Conservation (phyloP, 2,888 invertebrate species). For the Pherbina coryleti region DNA sequence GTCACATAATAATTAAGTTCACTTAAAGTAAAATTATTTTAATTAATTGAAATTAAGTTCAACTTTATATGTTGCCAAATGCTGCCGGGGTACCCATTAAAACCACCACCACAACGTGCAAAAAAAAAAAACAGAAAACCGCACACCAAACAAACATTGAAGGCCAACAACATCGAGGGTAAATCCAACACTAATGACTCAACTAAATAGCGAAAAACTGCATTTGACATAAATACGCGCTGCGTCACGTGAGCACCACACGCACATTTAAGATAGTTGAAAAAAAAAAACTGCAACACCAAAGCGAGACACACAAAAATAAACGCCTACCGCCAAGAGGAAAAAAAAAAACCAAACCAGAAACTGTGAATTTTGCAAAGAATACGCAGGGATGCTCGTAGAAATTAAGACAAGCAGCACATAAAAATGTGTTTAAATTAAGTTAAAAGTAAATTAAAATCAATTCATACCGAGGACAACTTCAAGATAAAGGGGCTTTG, state of each 20-base stretch:
- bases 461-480: too few species aligned
- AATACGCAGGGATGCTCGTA: neutral
- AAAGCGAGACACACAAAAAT: neutral
- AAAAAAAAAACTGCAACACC: neutral
- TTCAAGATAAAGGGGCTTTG: too few species aligned
- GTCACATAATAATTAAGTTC: too few species aligned
- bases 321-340: neutral
- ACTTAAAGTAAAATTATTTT: too few species aligned
- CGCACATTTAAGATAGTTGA: neutral
- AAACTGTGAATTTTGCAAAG: neutral
- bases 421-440: too few species aligned
- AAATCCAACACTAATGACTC: neutral
- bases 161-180: neutral
- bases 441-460: too few species aligned
- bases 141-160: neutral
- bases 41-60: too few species aligned
- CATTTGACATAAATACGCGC: neutral
- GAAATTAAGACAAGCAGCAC: too few species aligned
- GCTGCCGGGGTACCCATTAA: neutral
- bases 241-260: neutral
- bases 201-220: neutral
- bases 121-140: neutral
- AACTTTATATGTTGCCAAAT: neutral
- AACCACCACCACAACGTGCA: neutral
- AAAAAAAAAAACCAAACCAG: neutral